Evolutionary conservation across 1,140 invertebrate species (phyloP).

Genomic region (Harlomillsia oculata): DNA sequence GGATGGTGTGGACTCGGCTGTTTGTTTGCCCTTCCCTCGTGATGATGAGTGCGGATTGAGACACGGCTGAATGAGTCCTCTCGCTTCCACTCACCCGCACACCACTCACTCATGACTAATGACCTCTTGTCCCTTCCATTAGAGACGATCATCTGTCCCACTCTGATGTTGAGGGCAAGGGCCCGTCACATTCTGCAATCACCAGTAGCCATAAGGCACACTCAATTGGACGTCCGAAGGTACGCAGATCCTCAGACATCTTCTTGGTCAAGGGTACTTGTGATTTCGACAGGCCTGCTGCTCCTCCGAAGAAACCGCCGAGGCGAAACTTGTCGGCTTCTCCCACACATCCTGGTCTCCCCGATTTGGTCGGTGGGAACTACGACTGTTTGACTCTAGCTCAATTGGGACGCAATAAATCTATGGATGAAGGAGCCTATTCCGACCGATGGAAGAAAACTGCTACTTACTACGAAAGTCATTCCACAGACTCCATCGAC

Average conservation of each 20-base stretch:
- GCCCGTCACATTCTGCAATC: too few relatives aligned
- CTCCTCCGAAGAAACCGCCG: conserved; percentile 78
- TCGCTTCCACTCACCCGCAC: too few relatives aligned
- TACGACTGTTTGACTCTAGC: conserved; percentile 21
- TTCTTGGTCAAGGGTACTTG: conserved; percentile 34
- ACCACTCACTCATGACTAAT: too few relatives aligned
- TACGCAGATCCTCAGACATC: conserved; percentile 33
- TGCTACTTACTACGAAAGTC: conserved; percentile 33
- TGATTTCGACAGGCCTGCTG: conserved; percentile 49
- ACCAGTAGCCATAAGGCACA: too few relatives aligned
- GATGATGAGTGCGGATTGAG: too few relatives aligned
- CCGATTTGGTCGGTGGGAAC: conserved; percentile 46
- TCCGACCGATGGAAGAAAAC: conserved; percentile 29
- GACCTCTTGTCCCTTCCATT: not conserved
- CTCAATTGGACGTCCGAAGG: conserved; percentile 27
- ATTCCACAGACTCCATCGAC: conserved; percentile 33
- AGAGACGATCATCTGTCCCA: conserved; percentile 33
- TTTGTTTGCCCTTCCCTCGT: too few relatives aligned
- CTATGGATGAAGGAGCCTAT: conserved; percentile 33
- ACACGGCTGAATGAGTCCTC: too few relatives aligned
- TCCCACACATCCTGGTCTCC: conserved; percentile 56
- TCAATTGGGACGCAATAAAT: conserved; percentile 31
- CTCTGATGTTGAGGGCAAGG: conserved; percentile 21
- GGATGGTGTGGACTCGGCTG: too few relatives aligned
- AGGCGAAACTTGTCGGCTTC: conserved; percentile 72